Conservation (phyloP, 2,888 invertebrate species). For the Eupeodes luniger region DNA sequence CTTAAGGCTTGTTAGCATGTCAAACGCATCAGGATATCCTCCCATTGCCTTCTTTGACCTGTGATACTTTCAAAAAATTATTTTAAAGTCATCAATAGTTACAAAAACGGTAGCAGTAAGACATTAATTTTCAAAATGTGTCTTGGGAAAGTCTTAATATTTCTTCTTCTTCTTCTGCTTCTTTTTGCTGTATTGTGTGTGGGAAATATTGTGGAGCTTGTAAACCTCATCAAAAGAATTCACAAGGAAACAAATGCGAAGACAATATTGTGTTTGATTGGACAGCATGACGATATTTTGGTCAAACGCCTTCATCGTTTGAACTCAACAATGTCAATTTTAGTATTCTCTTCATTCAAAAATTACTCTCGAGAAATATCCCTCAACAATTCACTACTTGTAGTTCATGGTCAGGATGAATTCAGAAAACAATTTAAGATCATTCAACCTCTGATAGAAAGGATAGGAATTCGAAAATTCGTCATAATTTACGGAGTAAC, state of each 20-base stretch:
- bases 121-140: background rate
- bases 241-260: background rate
- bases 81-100: background rate
- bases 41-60: background rate
- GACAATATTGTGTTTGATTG: background rate
- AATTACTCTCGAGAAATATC: background rate
- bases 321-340: background rate
- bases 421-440: background rate
- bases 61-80: background rate
- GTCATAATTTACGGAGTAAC: constrained; percentile 8
- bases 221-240: background rate
- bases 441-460: background rate
- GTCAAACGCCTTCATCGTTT: background rate
- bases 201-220: background rate
- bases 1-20: background rate
- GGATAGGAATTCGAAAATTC: constrained; percentile 14
- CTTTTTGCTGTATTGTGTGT: background rate
- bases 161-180: background rate
- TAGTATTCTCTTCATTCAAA: background rate
- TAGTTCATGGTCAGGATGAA: background rate
- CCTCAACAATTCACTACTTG: background rate
- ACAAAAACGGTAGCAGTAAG: no score
- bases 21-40: background rate
- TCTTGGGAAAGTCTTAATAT: background rate
- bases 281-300: background rate